Evolutionary conservation across 2,113 vertebrate genomes (phyloP).

Genomic region (Crypturellus undulatus): DNA sequence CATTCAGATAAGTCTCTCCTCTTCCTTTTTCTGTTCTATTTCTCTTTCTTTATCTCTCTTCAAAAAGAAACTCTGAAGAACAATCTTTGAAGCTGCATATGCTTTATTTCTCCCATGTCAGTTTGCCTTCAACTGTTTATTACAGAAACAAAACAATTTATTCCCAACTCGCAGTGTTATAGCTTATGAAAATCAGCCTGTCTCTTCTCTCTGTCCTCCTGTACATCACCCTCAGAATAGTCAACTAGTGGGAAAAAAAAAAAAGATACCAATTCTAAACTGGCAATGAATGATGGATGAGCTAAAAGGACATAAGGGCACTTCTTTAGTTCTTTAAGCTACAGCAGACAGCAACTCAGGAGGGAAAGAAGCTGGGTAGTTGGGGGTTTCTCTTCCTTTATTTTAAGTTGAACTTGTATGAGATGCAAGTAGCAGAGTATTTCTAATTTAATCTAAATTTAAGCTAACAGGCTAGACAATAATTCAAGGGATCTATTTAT

Average conservation of each 20-base stretch:
- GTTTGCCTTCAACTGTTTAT: neutral
- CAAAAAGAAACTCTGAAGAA: neutral
- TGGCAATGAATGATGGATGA: neutral
- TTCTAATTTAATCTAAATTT: neutral
- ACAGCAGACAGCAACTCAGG: neutral
- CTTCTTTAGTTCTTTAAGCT: neutral
- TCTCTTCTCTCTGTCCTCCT: neutral
- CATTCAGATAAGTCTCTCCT: neutral
- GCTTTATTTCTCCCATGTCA: neutral
- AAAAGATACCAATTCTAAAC: neutral
- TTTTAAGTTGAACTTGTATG: neutral
- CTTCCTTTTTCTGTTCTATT: neutral
- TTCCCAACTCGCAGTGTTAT: neutral
- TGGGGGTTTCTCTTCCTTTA: neutral
- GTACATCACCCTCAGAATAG: neutral
- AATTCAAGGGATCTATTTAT: neutral
- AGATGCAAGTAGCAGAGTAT: neutral
- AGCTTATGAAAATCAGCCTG: neutral
- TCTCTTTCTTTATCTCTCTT: neutral
- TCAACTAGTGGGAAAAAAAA: neutral
- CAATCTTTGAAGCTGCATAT: neutral
- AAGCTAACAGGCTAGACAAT: neutral
- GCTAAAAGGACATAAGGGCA: conserved; percentile 2
- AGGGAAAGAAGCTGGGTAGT: neutral
- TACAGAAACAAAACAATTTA: neutral